Evolutionary conservation across 1,140 invertebrate species (phyloP).

Genomic region (Mya arenaria): DNA sequence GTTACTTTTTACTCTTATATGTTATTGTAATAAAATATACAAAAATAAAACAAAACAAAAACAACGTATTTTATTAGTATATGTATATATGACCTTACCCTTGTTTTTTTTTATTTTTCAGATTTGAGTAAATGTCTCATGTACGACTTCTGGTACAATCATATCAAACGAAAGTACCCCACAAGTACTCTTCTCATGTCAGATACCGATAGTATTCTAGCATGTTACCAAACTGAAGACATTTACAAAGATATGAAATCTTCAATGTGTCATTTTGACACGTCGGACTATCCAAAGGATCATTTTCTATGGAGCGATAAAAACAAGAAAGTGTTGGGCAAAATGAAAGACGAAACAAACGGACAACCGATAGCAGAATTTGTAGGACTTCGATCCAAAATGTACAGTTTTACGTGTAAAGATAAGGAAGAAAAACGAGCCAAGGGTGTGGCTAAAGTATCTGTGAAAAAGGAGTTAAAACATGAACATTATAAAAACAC

Average conservation of each 20-base stretch:
- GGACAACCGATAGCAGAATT: constrained; percentile 57
- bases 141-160: constrained; percentile 74
- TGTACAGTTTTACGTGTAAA: constrained; percentile 3
- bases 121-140: constrained; percentile 52
- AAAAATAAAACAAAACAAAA: constrained; percentile 1
- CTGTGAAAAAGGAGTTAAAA: constrained; percentile 28
- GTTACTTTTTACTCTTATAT: background rate
- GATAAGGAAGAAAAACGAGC: constrained; percentile 15
- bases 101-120: background rate
- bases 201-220: constrained; percentile 80
- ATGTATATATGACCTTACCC: background rate
- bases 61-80: constrained; percentile 58
- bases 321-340: constrained; percentile 82
- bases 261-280: background rate
- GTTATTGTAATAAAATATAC: background rate
- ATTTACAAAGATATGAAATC: background rate
- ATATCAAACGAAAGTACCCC: constrained; percentile 64
- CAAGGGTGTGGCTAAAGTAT: constrained; percentile 20
- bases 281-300: background rate
- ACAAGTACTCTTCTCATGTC: constrained; percentile 71
- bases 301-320: background rate
- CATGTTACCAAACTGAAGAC: constrained; percentile 77
- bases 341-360: constrained; percentile 82
- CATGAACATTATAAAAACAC: constrained; percentile 28
- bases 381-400: constrained; percentile 19